Evolutionary conservation across 2,888 invertebrate species (phyloP).

Genomic region (Troides aeacus): DNA sequence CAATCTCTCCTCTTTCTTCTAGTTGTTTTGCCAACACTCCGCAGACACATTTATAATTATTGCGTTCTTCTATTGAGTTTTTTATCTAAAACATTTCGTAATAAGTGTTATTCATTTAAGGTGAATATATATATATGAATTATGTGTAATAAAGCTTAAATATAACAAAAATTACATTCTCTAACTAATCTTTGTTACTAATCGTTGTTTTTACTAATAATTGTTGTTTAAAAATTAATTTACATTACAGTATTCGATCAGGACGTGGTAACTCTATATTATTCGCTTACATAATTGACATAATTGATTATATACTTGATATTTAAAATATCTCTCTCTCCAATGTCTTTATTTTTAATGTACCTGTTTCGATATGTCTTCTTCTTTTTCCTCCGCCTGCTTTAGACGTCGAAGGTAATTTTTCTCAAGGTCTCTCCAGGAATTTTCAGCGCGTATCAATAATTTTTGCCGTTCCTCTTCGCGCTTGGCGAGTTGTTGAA

Average conservation of each 20-base stretch:
- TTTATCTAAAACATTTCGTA: constrained; percentile 45
- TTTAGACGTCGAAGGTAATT: constrained; percentile 58
- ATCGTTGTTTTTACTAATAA: no score
- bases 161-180: no score
- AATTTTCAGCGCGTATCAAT: constrained; percentile 63
- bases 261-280: no score
- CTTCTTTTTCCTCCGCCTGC: constrained; percentile 57
- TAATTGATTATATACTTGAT: no score
- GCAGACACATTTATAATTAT: constrained; percentile 46
- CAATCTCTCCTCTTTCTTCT: constrained; percentile 39
- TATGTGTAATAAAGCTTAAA: no score
- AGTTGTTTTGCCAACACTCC: constrained; percentile 40
- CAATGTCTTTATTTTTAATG: neutral
- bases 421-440: constrained; percentile 66
- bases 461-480: constrained; percentile 61
- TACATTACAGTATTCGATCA: no score
- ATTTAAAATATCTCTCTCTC: neutral
- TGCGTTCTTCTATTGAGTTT: constrained; percentile 54
- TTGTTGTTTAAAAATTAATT: no score
- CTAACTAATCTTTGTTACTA: no score
- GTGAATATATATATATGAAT: no score
- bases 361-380: constrained; percentile 55
- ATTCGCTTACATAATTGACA: no score
- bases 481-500: constrained; percentile 49
- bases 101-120: neutral